These are phyloP conservation scores for Tolypeutes matacus DNA, from an alignment of 2,797 vertebrate genomes.

Conservation along the genomic window DNA sequence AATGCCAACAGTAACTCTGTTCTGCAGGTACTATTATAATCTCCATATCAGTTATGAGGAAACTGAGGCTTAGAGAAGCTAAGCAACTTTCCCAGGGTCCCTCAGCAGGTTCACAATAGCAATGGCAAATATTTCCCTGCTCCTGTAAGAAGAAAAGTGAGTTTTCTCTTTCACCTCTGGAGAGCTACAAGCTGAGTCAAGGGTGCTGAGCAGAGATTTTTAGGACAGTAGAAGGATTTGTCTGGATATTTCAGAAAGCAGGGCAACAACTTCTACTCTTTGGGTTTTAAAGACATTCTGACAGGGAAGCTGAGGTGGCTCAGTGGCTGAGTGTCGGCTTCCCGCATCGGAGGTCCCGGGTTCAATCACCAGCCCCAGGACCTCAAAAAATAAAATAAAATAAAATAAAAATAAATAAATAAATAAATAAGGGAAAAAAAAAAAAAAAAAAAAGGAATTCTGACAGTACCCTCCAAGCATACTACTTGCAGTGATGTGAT, in stretches of 20 bases:
- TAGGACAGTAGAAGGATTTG: background rate
- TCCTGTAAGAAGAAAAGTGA: conserved; percentile 20
- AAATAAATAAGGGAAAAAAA: background rate
- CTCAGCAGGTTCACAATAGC: background rate
- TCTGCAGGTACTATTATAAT: background rate
- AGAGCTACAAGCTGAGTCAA: background rate
- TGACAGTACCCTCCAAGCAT: background rate
- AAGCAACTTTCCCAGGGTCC: background rate
- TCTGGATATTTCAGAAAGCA: conserved; percentile 18
- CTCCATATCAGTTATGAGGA: conserved; percentile 20
- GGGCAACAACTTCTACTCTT: background rate
- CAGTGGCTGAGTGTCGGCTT: too few species aligned
- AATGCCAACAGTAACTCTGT: background rate
- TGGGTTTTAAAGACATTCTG: background rate
- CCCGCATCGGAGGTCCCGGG: too few species aligned
- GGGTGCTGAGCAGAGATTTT: conserved; percentile 9
- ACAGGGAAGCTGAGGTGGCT: too few species aligned
- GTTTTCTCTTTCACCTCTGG: background rate
- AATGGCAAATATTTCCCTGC: background rate
- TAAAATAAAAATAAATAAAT: too few species aligned
- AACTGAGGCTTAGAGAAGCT: background rate
- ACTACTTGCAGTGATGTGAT: background rate
- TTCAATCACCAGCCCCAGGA: too few species aligned
- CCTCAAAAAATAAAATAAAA: too few species aligned
- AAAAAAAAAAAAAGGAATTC: background rate